Percentiles rank a stretch among this genome's conserved stretches.
Evolutionary conservation across 2,113 vertebrate genomes (phyloP).

Genomic region (Oreotrochilus melanogaster): DNA sequence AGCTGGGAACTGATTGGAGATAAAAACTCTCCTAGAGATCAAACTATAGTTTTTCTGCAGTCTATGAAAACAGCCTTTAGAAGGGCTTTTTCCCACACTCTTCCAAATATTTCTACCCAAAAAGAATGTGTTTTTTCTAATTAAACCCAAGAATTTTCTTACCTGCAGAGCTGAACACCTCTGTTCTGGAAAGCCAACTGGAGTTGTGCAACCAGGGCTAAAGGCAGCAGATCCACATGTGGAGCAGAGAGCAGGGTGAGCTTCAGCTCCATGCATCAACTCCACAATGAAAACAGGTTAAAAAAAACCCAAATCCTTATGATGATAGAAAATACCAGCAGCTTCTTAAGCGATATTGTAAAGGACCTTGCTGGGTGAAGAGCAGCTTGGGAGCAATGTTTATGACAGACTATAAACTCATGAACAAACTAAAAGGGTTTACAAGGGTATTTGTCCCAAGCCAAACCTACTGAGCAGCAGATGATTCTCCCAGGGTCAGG

Average conservation of each 20-base stretch:
- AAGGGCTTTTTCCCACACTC: background rate
- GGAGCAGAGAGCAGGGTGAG: background rate
- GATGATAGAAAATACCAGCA: background rate
- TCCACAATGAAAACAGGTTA: background rate
- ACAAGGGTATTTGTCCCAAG: slow-evolving; percentile 70
- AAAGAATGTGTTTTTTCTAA: background rate
- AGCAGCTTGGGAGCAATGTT: slow-evolving; percentile 36
- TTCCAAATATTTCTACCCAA: background rate
- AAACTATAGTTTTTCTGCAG: background rate
- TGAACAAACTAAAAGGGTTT: slow-evolving; percentile 77
- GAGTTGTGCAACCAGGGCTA: background rate
- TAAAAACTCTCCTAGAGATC: background rate
- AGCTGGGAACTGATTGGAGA: background rate
- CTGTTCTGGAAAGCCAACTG: background rate
- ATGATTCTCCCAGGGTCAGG: slow-evolving; percentile 51
- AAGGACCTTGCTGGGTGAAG: background rate
- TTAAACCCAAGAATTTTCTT: slow-evolving; percentile 3
- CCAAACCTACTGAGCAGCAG: slow-evolving; percentile 35
- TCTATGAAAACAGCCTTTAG: background rate
- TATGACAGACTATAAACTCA: slow-evolving; percentile 68
- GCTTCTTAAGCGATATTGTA: slow-evolving; percentile 1
- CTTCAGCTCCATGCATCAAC: background rate
- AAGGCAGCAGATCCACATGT: fast-evolving
- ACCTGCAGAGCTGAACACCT: background rate
- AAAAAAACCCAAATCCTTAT: background rate